A percentile compares a stretch with the other conserved stretches of the same genome.
Conservation (phyloP, 2,113 vertebrate genomes). For the Xenopus borealis region DNA sequence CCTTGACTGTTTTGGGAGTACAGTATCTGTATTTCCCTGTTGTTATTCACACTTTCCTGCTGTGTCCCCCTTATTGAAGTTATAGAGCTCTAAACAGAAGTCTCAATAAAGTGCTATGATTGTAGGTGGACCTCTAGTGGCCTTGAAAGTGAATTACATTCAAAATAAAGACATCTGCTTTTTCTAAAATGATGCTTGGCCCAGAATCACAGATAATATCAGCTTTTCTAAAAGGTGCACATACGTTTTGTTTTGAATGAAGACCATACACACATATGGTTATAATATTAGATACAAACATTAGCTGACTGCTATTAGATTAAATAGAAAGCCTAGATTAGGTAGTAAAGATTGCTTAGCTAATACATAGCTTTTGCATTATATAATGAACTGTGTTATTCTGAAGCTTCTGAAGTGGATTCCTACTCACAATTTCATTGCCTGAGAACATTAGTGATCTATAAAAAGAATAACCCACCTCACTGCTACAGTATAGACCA, state of each 20-base stretch:
- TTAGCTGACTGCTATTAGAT: no score
- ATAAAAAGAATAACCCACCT: no score
- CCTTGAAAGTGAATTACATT: neutral
- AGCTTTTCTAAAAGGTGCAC: neutral
- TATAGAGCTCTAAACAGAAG: neutral
- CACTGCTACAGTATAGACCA: no score
- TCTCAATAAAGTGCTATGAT: slow-evolving; percentile 19
- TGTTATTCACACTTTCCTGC: neutral
- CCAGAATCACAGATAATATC: neutral
- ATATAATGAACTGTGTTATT: no score
- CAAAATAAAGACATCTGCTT: neutral
- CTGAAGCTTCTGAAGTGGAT: no score
- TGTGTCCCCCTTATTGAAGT: neutral
- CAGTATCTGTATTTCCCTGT: no score
- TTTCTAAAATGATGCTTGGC: neutral
- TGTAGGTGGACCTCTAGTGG: slow-evolving; percentile 37
- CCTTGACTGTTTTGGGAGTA: no score
- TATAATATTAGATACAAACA: neutral
- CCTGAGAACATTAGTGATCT: no score
- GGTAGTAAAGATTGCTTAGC: no score
- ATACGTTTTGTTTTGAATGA: neutral
- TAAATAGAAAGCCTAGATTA: no score
- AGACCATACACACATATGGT: neutral
- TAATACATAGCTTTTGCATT: no score
- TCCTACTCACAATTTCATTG: no score